These are phyloP conservation scores for Ectemnius continuus DNA, from an alignment of 2,888 invertebrate species.

Conservation along the genomic window DNA sequence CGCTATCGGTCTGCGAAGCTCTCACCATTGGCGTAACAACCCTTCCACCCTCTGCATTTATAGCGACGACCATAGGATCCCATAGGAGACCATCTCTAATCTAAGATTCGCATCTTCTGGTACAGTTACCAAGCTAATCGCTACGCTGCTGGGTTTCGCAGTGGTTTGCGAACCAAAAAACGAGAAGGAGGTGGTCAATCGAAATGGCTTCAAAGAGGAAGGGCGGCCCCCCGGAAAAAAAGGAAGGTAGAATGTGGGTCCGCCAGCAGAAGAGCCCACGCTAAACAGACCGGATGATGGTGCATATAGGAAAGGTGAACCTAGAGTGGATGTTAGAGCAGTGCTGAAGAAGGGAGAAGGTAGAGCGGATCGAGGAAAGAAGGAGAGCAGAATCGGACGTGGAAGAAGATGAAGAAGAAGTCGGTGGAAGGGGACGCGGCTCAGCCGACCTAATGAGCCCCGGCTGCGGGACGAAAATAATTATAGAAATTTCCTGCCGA, in stretches of 20 bases:
- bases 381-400: slow-evolving; percentile 1
- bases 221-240: slow-evolving; percentile 15
- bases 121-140: too few species aligned
- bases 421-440: slow-evolving; percentile 22
- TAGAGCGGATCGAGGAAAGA: slow-evolving; percentile 12
- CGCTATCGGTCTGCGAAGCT: neutral
- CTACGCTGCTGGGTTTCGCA: too few species aligned
- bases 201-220: slow-evolving; percentile 8
- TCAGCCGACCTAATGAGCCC: slow-evolving; percentile 59
- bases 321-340: slow-evolving; percentile 7
- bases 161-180: neutral
- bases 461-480: slow-evolving; percentile 62
- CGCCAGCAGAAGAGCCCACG: slow-evolving; percentile 7
- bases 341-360: neutral
- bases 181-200: neutral
- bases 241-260: slow-evolving; percentile 11
- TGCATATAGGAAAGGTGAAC: slow-evolving; percentile 33
- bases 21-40: too few species aligned
- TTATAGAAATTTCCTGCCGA: slow-evolving; percentile 66
- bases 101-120: too few species aligned
- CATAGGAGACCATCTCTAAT: too few species aligned
- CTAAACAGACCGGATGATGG: slow-evolving; percentile 49
- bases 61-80: too few species aligned
- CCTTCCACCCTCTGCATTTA: too few species aligned
- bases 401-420: slow-evolving; percentile 10